Evolutionary conservation across 1,140 invertebrate genomes (phyloP), one percentile per base, ranked within the genome.

Genomic region (Cydia splendana): DNA sequence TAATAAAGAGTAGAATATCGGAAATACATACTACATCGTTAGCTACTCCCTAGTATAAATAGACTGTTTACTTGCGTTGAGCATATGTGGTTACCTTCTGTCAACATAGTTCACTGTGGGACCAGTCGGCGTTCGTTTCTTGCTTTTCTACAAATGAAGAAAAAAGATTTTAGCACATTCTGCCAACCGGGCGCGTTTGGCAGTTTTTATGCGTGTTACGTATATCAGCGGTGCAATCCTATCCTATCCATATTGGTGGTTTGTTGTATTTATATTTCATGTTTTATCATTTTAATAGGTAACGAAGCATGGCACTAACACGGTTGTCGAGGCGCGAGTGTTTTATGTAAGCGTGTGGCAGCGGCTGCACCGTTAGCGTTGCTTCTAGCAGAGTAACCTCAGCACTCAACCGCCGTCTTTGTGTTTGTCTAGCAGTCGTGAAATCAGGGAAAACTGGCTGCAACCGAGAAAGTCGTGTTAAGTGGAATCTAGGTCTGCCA

Each of bases 141-240:
- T 85, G 80, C 80, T 79, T 82, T 82, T 78, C 79, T 81, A 84
- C 78, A 83, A 84, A 84, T 84, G 85, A 85, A 78, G 84, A 87
- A 85, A 87, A 87, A 85, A 84, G 81, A 83, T 87, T 85, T 85
- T 78, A 82, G 84, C 82, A 81, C 81, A 85, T 83, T 84, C 67
- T 71, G 67, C n/a, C 34, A 71, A 71, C 67, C 67, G 30, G 34
- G 13, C 67, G 34, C 67, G 30, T 30, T 71, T 71, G 67, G 67
- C 67, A 71, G 30, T 71, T 71, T 71, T 71, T 71, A 45, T 42
- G 30, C 65, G 65, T 13, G 30, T 69, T 69, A 69, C 28, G 30
- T 34, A 71, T 42, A 42, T 10, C 34, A 18, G n/a, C 34, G 67
- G 13, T 38, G 67, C 67, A 71, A 71, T 45, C 30, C n/a, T 24